phyloP scores from a whole-genome alignment of 2,797 vertebrate genomes.

The Echiichthys vipera region DNA sequence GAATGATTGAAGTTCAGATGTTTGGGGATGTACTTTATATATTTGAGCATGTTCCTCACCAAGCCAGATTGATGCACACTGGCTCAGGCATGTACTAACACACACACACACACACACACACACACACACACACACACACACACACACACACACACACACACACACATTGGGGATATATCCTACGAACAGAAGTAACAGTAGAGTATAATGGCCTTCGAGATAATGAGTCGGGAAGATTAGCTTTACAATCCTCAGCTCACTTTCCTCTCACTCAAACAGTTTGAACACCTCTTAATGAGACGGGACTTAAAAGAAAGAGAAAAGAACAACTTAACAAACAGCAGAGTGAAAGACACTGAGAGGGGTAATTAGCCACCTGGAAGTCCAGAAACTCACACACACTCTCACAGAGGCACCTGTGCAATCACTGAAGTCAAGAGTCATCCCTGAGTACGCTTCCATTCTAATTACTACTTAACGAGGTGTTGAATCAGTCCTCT shows the following conservation, averaged over 20 bases:
- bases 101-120: background rate
- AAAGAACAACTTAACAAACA: slow-evolving; percentile 7
- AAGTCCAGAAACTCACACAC: slow-evolving; percentile 16
- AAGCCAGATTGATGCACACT: background rate
- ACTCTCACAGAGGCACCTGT: slow-evolving; percentile 33
- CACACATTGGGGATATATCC: too few relatives aligned
- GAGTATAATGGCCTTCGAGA: background rate
- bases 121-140: background rate
- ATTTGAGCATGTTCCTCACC: background rate
- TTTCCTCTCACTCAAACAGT: slow-evolving; percentile 29
- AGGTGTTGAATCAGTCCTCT: background rate
- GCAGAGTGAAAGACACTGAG: slow-evolving; percentile 20
- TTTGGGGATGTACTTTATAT: background rate
- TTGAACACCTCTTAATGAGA: slow-evolving; percentile 44
- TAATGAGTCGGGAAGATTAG: slow-evolving; percentile 32
- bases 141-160: background rate
- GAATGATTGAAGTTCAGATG: background rate
- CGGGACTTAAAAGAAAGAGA: slow-evolving; percentile 7
- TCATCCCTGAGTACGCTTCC: slow-evolving; percentile 25
- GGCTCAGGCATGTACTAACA: too few relatives aligned
- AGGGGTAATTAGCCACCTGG: slow-evolving; percentile 62
- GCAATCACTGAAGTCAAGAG: slow-evolving; percentile 50
- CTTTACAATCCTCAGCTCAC: slow-evolving; percentile 14
- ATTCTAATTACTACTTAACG: slow-evolving; percentile 35
- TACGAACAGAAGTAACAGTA: background rate